Evolutionary conservation across 1,140 invertebrate genomes (phyloP), one percentile per base, ranked within the genome.

Genomic region (Schmidtea mediterranea): DNA sequence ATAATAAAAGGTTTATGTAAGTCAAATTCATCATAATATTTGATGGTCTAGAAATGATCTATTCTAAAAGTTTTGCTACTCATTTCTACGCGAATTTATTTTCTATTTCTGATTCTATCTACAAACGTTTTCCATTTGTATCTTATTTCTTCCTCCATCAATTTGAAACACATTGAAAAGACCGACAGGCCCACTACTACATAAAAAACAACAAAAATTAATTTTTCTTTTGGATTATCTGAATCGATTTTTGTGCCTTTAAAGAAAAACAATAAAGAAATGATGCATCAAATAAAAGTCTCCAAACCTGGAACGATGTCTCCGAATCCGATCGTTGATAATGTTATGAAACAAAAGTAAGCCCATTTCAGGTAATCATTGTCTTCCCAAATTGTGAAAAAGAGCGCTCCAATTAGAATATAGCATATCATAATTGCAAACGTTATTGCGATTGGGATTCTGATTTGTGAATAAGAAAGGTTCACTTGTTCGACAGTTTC

Each of bases 341-440:
- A 60, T 2, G 73, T 83, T 15, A 83, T 82, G 67, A 86, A 89
- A 57, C 84, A 90, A 60, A 92, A 94, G 65, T 86, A 94, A 46
- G 80, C 78, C 24, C 82, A 82, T 55, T 87, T 82, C 16, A 94
- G 67, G 18, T 82, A 73, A 40, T 74, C 77, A 86, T 87, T 94
- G 43, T 77, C 73, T 51, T 66, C 63, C 61, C 61, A 65, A 8
- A 52, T 19, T 6, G 48, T 19, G 32, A 49, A 49, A 18, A 49
- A n/a, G 8, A 43, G 8, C 6, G 48, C 48, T n/a, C 48, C 48
- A 23, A 49, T 19, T 36, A 49, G 9, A 9, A 49, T 49, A 36
- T 49, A 49, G 16, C 13, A n/a, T 3, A 21, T 21, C 43, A 45
- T 45, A 5, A 45, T 45, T 19, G 8, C 19, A 45, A 45, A 45